Percentiles rank a stretch among this genome's conserved stretches.
Evolutionary conservation across 2,113 vertebrate species (phyloP).

Genomic region (Nycticebus coucang): DNA sequence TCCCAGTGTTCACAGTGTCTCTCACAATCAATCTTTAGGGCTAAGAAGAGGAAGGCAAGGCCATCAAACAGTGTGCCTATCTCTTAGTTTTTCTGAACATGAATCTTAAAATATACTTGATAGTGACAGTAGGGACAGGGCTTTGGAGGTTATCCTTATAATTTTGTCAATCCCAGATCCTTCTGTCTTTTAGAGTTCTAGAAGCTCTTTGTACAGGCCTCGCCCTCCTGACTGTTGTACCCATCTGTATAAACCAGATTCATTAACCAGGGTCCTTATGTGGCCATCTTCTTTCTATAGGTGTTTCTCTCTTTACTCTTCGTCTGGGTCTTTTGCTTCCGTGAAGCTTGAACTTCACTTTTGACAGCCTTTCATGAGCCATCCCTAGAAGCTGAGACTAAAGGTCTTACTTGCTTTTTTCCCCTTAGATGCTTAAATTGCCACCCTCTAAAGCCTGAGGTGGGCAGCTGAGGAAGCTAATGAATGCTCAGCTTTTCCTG

Average conservation of each 20-base stretch:
- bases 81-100: conserved; percentile 36
- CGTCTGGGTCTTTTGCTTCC: background rate
- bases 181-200: conserved; percentile 5
- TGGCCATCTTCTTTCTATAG: background rate
- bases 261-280: background rate
- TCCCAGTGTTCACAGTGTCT: background rate
- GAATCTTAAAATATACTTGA: background rate
- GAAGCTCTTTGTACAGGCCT: background rate
- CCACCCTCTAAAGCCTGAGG: background rate
- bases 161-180: background rate
- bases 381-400: background rate
- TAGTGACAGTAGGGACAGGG: background rate
- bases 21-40: background rate
- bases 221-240: background rate
- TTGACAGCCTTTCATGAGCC: background rate
- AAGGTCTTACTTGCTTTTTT: background rate
- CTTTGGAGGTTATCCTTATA: background rate
- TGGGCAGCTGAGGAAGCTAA: background rate
- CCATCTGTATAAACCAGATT: background rate
- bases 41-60: background rate
- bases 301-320: background rate
- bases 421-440: background rate
- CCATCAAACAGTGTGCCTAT: background rate
- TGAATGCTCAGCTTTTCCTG: background rate
- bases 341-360: background rate